Evolutionary conservation across 2,797 vertebrate genomes (phyloP), one percentile per base, ranked within the genome.

Genomic region (Eulemur mongoz): DNA sequence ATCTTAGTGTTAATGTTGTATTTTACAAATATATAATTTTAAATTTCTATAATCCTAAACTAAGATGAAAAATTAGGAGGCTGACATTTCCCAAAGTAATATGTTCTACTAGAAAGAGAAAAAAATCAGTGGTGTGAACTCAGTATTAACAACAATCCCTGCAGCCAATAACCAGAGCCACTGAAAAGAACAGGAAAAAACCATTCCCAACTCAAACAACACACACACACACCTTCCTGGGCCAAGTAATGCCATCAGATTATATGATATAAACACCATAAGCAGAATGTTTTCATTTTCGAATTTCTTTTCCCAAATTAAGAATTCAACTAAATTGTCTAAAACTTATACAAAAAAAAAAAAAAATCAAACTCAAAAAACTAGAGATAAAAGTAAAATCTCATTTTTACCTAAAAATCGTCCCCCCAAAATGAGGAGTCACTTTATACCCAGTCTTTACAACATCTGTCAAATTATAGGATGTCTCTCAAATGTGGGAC

Each of bases 351-450:
- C 43, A 6, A 8, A 67, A 22, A 90, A 8, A 67, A 22, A 90
- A 38, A 40, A 94, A 92, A 93, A 72, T 67, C 61, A 91, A 92
- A 92, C 35, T 95, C 52, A 82, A 23, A 92, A 97, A 94, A 94
- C 3, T 61, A 5, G n/a, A 18, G 13, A 17, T 7, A 23, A 54
- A 93, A 45, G 63, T 40, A 73, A 78, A 89, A 9, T 52, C 4
- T 38, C 3, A 32, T 63, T 79, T 61, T 80, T 54, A 48, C 52
- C 52, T 35, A 80, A 96, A 96, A 83, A 25, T 92, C 38, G 30
- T 52, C n/a, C 59, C 25, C 65, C 30, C 4, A 40, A 89, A 89
- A 78, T 93, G 23, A 93, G 75, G 30, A 91, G 14, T 79, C 27
- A 92, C 59, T 13, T 92, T 80, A 76, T 30, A 43, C 8, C 10